phyloP scores from a whole-genome alignment of 2,113 vertebrate species.

The Emydura subglobosa region DNA sequence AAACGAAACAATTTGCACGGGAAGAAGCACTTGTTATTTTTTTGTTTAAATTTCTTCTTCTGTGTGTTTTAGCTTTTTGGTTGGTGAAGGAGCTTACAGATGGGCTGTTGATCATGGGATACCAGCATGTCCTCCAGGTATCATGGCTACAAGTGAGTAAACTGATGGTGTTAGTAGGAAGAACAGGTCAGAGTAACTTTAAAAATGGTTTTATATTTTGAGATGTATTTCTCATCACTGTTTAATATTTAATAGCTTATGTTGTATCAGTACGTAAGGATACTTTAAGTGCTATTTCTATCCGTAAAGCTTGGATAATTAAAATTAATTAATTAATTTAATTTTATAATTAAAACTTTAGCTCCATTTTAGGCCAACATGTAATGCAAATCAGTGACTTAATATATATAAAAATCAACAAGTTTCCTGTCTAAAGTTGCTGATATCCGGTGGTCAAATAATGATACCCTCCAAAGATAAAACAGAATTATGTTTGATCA shows the following conservation, averaged over 20 bases:
- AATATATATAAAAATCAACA: background rate
- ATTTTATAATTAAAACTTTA: background rate
- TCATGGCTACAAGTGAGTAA: slow-evolving; percentile 98
- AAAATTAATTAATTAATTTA: no score
- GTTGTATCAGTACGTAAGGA: slow-evolving; percentile 21
- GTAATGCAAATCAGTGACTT: background rate
- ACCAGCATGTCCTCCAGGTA: slow-evolving; percentile 92
- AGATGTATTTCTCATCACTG: slow-evolving; percentile 42
- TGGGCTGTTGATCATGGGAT: slow-evolving; percentile 98
- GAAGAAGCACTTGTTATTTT: slow-evolving; percentile 60
- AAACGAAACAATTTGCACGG: slow-evolving; percentile 41
- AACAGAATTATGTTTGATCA: background rate
- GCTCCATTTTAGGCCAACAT: background rate
- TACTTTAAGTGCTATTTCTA: slow-evolving; percentile 37
- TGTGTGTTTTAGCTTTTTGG: slow-evolving; percentile 92
- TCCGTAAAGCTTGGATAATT: slow-evolving; percentile 19
- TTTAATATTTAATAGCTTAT: slow-evolving; percentile 29
- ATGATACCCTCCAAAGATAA: background rate
- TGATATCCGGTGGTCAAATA: background rate
- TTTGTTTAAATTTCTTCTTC: slow-evolving; percentile 72
- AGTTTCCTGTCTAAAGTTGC: background rate
- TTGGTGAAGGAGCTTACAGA: slow-evolving; percentile 95
- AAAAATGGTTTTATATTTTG: slow-evolving; percentile 52
- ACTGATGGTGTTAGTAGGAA: slow-evolving; percentile 71
- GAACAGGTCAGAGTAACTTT: slow-evolving; percentile 64